Evolutionary conservation across 2,888 invertebrate genomes (phyloP).

Genomic region (Sarcophaga subvicina): DNA sequence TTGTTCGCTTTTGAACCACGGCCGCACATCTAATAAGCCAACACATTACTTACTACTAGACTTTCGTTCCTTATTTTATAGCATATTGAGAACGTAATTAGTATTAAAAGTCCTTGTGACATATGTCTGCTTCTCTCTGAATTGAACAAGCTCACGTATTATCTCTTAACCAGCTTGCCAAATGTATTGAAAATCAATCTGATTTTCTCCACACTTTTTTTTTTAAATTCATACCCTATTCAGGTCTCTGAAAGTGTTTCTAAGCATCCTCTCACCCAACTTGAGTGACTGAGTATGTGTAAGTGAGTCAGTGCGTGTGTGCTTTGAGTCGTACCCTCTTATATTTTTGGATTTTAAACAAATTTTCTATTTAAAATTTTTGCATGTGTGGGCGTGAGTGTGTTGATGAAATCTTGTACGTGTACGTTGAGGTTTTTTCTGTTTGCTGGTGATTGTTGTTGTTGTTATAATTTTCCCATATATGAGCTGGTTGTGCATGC

Average conservation of each 20-base stretch:
- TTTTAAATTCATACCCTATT: not conserved
- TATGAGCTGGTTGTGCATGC: not conserved
- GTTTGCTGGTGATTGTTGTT: not conserved
- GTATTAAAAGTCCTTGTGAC: no score
- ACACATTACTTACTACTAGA: no score
- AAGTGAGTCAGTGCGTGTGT: not conserved
- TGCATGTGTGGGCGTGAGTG: not conserved
- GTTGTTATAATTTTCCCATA: conserved; percentile 3
- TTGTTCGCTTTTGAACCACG: no score
- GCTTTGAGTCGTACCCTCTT: not conserved
- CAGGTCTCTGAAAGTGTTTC: not conserved
- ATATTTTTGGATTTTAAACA: conserved; percentile 14
- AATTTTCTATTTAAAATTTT: conserved; percentile 17
- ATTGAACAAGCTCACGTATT: no score
- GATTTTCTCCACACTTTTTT: not conserved
- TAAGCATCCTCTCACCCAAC: not conserved
- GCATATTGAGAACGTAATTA: no score
- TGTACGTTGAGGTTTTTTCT: not conserved
- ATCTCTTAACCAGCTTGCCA: no score
- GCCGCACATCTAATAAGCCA: no score
- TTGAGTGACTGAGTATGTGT: no score
- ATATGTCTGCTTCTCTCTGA: no score
- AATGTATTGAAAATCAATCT: no score
- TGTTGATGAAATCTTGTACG: not conserved
- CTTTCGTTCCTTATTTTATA: no score